phyloP scores from a whole-genome alignment of 2,113 vertebrate genomes.

The Brachyhypopomus gauderio region DNA sequence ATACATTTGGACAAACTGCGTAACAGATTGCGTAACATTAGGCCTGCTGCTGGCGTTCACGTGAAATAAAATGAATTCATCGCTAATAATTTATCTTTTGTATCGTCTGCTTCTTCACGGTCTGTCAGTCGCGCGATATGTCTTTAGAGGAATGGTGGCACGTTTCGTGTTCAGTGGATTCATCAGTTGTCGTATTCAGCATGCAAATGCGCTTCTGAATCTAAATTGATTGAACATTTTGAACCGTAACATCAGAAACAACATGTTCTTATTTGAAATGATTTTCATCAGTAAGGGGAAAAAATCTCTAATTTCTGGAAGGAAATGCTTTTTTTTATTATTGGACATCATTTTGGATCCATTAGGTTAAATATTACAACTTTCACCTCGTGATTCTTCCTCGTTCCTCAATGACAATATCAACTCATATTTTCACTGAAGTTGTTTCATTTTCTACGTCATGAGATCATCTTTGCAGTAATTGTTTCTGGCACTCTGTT shows the following conservation, averaged over 20 bases:
- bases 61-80: background rate
- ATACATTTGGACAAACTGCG: background rate
- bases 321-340: background rate
- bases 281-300: background rate
- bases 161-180: background rate
- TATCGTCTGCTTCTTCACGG: background rate
- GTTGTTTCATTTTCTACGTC: background rate
- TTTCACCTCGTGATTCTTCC: background rate
- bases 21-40: background rate
- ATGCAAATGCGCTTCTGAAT: background rate
- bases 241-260: background rate
- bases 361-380: background rate
- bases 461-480: background rate
- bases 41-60: background rate
- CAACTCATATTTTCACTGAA: background rate
- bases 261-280: background rate
- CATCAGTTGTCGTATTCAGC: background rate
- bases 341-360: background rate
- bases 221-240: background rate
- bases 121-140: background rate
- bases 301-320: background rate
- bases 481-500: background rate
- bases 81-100: background rate
- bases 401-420: background rate
- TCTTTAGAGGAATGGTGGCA: background rate